Evolutionary conservation across 2,888 invertebrate genomes (phyloP), one percentile per base, ranked within the genome.

Genomic region (Nomada lathburiana): DNA sequence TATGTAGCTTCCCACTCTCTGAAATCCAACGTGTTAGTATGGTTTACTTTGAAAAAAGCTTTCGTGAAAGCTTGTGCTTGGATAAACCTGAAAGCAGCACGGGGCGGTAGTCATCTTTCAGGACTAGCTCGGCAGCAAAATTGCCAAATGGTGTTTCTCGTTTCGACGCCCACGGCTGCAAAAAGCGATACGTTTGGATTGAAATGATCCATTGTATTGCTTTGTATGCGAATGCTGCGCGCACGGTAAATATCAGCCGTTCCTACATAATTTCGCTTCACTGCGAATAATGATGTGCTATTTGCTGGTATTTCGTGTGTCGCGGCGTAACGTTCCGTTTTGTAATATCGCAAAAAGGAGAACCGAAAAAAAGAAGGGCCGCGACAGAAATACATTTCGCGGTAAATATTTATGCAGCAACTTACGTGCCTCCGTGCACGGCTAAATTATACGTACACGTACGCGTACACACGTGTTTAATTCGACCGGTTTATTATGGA

Each of bases 161-260:
- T 84, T 75, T 72, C 73, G 80, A 77, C 73, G 77, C 71, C 75
- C 55, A 69, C 81, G 72, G 80, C 79, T 81, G 86, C 83, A 83
- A 87, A 86, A 83, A 86, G 77, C 87, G 85, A 87, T 87, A 87
- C 85, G 83, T 86, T 83, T 80, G 81, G 85, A 86, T 87, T 60
- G 79, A 81, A 85, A 87, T 87, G 86, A 87, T 85, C 87, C 86
- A 83, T 86, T 87, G 83, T 87, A 80, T 76, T 68, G 80, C 59
- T 80, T 75, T 68, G 71, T 76, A 70, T 70, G 67, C 65, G 73
- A 26, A 60, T 26, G 18, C 59, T 9, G 50, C 20, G 59, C 57
- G 44, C 63, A 23, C 26, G 42, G 63, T 64, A 73, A 81, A 73
- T 78, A 80, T 73, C 76, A 20, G 18, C 55, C 26, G 71, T 80